Evolutionary conservation across 2,113 vertebrate genomes (phyloP), one percentile per base, ranked within the genome.

Genomic region (Ophthalmolycus amberensis): DNA sequence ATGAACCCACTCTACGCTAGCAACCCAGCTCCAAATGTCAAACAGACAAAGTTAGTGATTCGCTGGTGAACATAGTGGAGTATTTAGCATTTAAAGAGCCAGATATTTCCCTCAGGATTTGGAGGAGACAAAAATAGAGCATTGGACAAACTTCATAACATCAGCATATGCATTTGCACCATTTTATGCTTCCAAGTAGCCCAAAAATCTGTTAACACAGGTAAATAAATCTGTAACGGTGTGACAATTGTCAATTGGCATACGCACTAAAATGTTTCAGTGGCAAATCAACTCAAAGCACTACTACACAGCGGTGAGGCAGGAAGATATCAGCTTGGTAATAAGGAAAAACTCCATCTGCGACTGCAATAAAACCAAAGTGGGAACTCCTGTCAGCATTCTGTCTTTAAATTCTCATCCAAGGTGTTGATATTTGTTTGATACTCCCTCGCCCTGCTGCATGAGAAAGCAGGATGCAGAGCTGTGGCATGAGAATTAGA

Each of bases 391-490:
- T 59, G 65, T 59, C 65, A 79, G 44, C 83, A 77, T 80, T 80
- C 32, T 38, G 37, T 40, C 82, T 87, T 73, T 46, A 73, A 65
- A 65, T 40, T 77, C 71, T 77, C 68, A 74, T 54, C 71, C 67
- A 29, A 7, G 14, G 63, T 75, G 46, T 46, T 76, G 70, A 89
- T 78, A 60, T 88, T 71, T 88, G 75, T 85, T 65, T 84, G 32
- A 37, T 63, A 63, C 81, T 82, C 77, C 66, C 60, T 67, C 34
- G 18, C 9, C 8, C 40, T 38, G 56, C 77, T 48, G 79, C 38
- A 40, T 56, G 79, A 42, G 71, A 75, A 37, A 80, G 67, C 32
- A 75, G 71, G 72, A 86, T 84, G 78, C 40, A 77, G 68, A 88
- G 56, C 79, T 65, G 56, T 63, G 75, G 80, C 54, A 80, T 70